Conservation (phyloP, 2,113 vertebrate genomes). For the Microtus oregoni region DNA sequence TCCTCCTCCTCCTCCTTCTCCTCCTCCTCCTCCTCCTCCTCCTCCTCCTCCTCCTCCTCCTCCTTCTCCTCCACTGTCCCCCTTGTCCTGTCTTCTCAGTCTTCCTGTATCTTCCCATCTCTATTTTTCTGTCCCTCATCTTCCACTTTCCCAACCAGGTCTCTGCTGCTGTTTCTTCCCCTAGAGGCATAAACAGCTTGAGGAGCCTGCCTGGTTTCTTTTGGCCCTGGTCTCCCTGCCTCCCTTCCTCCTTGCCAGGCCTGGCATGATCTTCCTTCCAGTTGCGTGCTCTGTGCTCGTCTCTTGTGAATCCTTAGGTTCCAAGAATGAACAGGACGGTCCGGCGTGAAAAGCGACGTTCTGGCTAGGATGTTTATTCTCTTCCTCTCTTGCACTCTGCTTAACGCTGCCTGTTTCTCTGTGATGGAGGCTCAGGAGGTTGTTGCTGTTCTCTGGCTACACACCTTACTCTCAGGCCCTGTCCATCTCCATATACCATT, state of each 20-base stretch:
- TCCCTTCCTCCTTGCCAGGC: not conserved
- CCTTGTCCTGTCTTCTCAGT: not conserved
- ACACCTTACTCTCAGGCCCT: not conserved
- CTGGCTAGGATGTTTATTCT: not conserved
- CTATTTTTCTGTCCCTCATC: not conserved
- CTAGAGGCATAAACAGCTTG: not conserved
- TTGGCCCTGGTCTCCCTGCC: not conserved
- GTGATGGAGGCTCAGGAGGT: not conserved
- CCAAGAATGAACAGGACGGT: not conserved
- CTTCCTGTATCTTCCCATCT: conserved; percentile 15
- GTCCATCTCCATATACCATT: not conserved
- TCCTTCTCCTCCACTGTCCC: not conserved
- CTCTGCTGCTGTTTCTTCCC: not conserved
- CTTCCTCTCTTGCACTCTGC: not conserved
- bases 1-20: too few relatives aligned
- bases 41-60: not conserved
- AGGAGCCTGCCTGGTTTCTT: not conserved
- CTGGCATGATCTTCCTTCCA: not conserved
- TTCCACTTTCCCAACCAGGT: not conserved
- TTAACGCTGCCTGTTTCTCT: not conserved
- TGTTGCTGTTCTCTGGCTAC: not conserved
- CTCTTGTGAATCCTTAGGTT: not conserved
- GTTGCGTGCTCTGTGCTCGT: not conserved
- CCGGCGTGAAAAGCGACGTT: not conserved
- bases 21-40: too few relatives aligned